These are phyloP conservation scores for Tipula confusa DNA, from an alignment of 2,888 invertebrate species.

Conservation along the genomic window DNA sequence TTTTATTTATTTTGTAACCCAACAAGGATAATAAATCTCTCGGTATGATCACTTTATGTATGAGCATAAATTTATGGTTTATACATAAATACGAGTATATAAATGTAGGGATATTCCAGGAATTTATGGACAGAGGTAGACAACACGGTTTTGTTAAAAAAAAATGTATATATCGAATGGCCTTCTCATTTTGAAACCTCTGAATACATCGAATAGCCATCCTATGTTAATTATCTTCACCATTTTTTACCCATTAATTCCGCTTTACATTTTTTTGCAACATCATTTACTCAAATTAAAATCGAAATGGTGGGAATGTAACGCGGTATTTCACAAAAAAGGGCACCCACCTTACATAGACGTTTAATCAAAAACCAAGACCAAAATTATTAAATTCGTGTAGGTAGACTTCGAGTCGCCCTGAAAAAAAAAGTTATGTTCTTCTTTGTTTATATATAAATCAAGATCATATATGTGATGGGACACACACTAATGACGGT, in stretches of 20 bases:
- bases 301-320: not conserved
- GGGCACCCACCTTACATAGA: not conserved
- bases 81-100: not conserved
- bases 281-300: not conserved
- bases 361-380: not conserved
- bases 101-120: not conserved
- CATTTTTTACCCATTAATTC: not conserved
- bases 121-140: not conserved
- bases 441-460: not conserved
- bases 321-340: not conserved
- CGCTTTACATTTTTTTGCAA: not conserved
- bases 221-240: not conserved
- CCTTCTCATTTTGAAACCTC: not conserved
- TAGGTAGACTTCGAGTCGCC: conserved; percentile 31
- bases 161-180: not conserved
- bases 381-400: not conserved
- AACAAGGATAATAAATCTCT: conserved; percentile 37
- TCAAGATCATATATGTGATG: not conserved
- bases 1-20: conserved; percentile 3
- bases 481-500: not conserved
- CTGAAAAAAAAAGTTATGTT: not conserved
- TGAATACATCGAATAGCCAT: not conserved
- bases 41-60: conserved; percentile 35
- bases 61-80: not conserved
- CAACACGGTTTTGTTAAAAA: not conserved